phyloP scores from a whole-genome alignment of 2,888 invertebrate species.

The Orthonychiurus folsomi region DNA sequence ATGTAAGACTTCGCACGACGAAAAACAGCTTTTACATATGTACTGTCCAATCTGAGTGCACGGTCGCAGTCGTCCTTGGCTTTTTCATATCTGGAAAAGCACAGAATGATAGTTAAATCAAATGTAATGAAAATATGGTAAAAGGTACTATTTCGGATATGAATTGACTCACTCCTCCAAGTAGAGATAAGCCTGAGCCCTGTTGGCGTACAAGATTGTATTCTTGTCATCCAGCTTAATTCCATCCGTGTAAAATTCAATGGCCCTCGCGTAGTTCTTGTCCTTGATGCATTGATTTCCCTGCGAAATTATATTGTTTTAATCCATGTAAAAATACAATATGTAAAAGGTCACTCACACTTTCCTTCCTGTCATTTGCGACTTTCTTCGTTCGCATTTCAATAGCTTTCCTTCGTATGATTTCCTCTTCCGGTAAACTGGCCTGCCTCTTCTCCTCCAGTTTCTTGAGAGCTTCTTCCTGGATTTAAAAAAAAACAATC shows the following conservation, averaged over 20 bases:
- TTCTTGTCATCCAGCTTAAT: constrained; percentile 70
- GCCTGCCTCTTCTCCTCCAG: constrained; percentile 19
- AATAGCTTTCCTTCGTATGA: constrained; percentile 21
- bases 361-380: constrained; percentile 29
- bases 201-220: constrained; percentile 73
- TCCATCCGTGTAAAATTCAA: constrained; percentile 75
- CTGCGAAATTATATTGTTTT: constrained; percentile 46
- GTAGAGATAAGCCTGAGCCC: constrained; percentile 78
- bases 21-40: constrained; percentile 75
- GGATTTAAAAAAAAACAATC: no score
- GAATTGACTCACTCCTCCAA: constrained; percentile 59
- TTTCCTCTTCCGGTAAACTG: constrained; percentile 26
- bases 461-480: constrained; percentile 31
- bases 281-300: constrained; percentile 70
- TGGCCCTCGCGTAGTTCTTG: constrained; percentile 74
- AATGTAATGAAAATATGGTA: not conserved
- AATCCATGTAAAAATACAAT: not conserved
- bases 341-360: constrained; percentile 11
- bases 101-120: constrained; percentile 9
- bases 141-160: not conserved
- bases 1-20: constrained; percentile 69
- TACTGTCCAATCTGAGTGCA: constrained; percentile 66
- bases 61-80: constrained; percentile 72
- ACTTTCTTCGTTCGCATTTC: constrained; percentile 22
- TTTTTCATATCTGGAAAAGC: constrained; percentile 51